Percentiles rank a stretch among this genome's conserved stretches.
phyloP scores from a whole-genome alignment of 1,140 invertebrate genomes.

The Pollicipes pollicipes region DNA sequence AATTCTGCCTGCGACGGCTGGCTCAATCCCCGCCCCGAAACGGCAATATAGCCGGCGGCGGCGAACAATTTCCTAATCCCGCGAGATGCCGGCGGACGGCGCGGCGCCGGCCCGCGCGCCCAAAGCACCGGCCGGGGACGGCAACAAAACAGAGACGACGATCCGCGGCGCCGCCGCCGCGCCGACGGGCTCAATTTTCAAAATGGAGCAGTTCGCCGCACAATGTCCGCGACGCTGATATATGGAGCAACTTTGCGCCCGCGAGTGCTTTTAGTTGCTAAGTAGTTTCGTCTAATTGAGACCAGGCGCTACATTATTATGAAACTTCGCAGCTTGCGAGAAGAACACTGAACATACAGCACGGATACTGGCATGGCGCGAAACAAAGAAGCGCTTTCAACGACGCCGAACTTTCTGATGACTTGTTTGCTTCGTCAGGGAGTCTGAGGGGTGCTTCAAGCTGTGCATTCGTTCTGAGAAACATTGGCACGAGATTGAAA shows the following conservation, averaged over 20 bases:
- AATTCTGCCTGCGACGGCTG: background rate
- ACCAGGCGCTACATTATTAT: background rate
- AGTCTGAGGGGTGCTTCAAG: too few relatives aligned
- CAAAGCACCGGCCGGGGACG: background rate
- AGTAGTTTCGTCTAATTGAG: slow-evolving; percentile 2
- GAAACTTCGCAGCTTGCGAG: background rate
- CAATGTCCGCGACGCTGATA: background rate
- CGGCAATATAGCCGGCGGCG: background rate
- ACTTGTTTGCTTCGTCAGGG: too few relatives aligned
- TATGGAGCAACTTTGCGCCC: background rate
- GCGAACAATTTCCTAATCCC: background rate
- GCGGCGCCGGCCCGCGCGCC: too few relatives aligned
- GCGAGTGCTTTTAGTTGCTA: background rate
- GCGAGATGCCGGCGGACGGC: background rate
- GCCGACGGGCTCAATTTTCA: background rate
- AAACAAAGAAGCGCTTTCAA: background rate
- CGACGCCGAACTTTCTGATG: too few relatives aligned
- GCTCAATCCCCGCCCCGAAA: background rate
- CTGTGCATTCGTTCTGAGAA: too few relatives aligned
- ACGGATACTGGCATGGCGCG: background rate
- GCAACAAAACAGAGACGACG: background rate
- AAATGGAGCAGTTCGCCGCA: background rate
- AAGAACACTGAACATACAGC: background rate
- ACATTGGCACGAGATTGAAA: too few relatives aligned
- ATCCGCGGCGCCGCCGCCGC: background rate